Percentiles rank a stretch among this genome's conserved stretches.
Conservation (phyloP, 2,113 vertebrate genomes). For the Pterocles orientalis region DNA sequence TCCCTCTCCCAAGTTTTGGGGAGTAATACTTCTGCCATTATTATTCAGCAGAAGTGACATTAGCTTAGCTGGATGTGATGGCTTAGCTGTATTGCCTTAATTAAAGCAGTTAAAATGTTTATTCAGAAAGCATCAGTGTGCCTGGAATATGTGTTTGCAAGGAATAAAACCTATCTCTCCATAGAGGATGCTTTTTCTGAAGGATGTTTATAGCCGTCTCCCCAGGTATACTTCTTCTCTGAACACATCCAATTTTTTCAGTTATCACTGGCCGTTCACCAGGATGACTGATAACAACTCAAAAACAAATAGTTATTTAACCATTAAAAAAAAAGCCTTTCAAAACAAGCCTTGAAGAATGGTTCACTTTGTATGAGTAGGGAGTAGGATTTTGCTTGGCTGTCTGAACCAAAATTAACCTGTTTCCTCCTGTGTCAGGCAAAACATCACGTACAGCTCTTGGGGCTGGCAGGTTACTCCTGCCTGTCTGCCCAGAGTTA, state of each 20-base stretch:
- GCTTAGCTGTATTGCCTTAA: conserved; percentile 1
- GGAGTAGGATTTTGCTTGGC: background rate
- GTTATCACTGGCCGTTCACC: background rate
- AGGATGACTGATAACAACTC: background rate
- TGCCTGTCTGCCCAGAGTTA: background rate
- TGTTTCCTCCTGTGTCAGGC: conserved; percentile 6
- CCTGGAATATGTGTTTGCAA: background rate
- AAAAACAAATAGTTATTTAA: conserved; percentile 55
- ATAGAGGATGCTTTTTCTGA: conserved; percentile 9
- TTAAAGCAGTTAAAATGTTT: conserved; percentile 32
- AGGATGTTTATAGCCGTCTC: background rate
- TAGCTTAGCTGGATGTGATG: background rate
- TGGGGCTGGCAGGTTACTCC: background rate
- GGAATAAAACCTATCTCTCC: background rate
- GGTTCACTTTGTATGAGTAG: background rate
- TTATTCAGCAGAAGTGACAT: background rate
- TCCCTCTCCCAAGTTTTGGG: background rate
- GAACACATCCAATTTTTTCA: conserved; percentile 40
- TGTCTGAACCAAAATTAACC: conserved; percentile 66
- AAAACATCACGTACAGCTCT: conserved; percentile 15
- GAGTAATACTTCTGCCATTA: background rate
- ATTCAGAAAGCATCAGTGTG: background rate
- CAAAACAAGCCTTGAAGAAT: conserved; percentile 26
- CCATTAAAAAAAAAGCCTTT: conserved; percentile 12
- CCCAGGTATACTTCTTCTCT: conserved; percentile 31